Base-by-base conservation (phyloP, 2,888 invertebrate species). In the Dryocosmus kuriphilus region DNA sequence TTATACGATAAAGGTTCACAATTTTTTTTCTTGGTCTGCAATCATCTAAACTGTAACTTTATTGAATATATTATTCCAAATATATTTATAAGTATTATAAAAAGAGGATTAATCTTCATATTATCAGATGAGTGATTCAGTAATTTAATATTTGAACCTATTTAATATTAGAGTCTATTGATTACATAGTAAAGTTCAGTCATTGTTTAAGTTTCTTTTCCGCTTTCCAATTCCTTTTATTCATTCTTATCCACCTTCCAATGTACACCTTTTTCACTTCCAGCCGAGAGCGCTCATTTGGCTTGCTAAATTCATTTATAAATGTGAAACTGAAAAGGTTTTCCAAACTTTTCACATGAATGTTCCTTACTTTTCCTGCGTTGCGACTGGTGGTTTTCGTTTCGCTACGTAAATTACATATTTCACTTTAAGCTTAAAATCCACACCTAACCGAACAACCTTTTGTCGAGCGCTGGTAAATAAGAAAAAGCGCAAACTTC, bases 261-360 rank as follows among this genome's bases (percentile, higher is more conserved):
- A 35, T 35, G 9, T n/a, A 67, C 4, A 27, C 16, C 63, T n/a
- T 71, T 24, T 27, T n/a, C 41, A 71, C 35, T 19, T 14, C 19
- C 24, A 32, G n/a, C 16, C 30, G 51, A 60, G 74, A 22, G 24
- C 22, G 74, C 77, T 78, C 75, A 79, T 81, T 82, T 81, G 79
- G 78, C 75, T 80, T 80, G 78, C 82, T 83, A 83, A 85, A 86
- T 86, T 86, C 83, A 84, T 86, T 84, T 82, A 75, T 79, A 77
- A 81, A 82, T 67, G 62, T 63, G 55, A 55, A 73, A 32, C 73
- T 73, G 73, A 27, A 60, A 74, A 74, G 74, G 38, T 74, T 60
- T 74, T 35, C 57, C 57, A 24, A 74, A 74, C 74, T 74, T 74
- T 74, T 57, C 74, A 27, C 32, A 27, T 35, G 57, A 74, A 60